Base-by-base conservation (phyloP, 2,797 vertebrate species). In the Champsocephalus gunnari region DNA sequence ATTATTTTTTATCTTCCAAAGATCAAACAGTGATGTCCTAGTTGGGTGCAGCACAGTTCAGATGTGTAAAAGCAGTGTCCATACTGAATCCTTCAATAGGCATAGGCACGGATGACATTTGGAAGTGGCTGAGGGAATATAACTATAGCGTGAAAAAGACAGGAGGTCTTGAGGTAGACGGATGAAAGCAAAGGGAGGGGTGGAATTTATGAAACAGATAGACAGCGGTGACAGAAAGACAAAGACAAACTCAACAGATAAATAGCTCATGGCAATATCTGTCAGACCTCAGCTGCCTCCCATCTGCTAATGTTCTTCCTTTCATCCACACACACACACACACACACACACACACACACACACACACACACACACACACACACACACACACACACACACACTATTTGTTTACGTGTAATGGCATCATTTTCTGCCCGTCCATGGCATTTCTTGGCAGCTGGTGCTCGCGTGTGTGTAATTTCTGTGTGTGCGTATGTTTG, bases 271-370 rank as follows among this genome's bases (percentile, higher is more conserved):
- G 62, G 85, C 77, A 55, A 62, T 85, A 56, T 81, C 79, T 78
- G 77, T 89, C 83, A 81, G 83, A 81, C 72, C 84, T 80, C 87
- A 83, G 87, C 86, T 90, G 88, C 74, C 75, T 79, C 80, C 85
- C 73, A 67, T 85, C 81, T 88, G 80, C 55, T 70, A 48, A 71
- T 75, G 57, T 43, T 74, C 59, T 64, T 55, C 45, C 56, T 76
- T 73, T 73, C 19, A 71, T 66, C 59, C 9, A 45, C 28, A 21
- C 11, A 55, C 24, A 53, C 72, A 62, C 47, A 60, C 64, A 55
- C 1, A 45, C 74, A 80, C 62, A 34, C n/a, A 14, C 11, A 49
- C 21, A 45, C 65, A 58, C 28, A 48, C 21, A 58, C 61, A 55
- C 16, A 67, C 59, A 72, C 61, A 54, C 24, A 28, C 3, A 3